Conservation (phyloP, 2,888 invertebrate species). For the Drosophila cracens region DNA sequence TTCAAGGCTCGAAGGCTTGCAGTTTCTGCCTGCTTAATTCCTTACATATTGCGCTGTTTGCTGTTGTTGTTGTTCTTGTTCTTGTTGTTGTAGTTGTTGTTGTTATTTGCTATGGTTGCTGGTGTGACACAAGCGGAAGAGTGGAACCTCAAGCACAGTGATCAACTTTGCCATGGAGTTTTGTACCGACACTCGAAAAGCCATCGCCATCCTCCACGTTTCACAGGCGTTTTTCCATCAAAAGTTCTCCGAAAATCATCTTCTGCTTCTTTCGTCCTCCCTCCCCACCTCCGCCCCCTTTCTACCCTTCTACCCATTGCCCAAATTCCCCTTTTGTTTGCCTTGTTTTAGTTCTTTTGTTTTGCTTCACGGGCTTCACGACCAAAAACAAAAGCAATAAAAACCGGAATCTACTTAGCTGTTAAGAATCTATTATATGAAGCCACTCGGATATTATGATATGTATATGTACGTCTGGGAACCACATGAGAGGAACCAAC, state of each 20-base stretch:
- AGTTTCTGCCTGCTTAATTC: constrained; percentile 52
- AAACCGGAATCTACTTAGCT: constrained; percentile 63
- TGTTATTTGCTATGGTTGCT: constrained; percentile 9
- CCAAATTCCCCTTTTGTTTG: constrained; percentile 10
- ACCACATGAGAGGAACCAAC: background rate
- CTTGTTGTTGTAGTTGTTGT: constrained; percentile 6
- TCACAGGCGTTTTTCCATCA: constrained; percentile 50
- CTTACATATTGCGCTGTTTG: constrained; percentile 51
- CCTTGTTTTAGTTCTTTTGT: constrained; percentile 37
- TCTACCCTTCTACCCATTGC: background rate
- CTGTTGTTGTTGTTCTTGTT: constrained; percentile 10
- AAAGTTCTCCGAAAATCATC: constrained; percentile 40
- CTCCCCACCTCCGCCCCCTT: constrained; percentile 4
- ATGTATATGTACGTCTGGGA: constrained; percentile 14
- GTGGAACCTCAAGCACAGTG: constrained; percentile 13
- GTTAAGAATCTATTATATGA: constrained; percentile 63
- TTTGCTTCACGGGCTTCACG: constrained; percentile 34
- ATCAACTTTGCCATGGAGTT: constrained; percentile 57
- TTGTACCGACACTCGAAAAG: constrained; percentile 52
- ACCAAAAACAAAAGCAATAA: constrained; percentile 60
- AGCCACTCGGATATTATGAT: constrained; percentile 48
- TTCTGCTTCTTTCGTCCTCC: constrained; percentile 12
- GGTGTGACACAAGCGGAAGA: constrained; percentile 19
- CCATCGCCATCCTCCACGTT: constrained; percentile 35
- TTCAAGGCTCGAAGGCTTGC: constrained; percentile 41